A percentile compares a stretch with the other conserved stretches of the same genome.
These are phyloP conservation scores for Ceratina calcarata DNA, from an alignment of 1,140 invertebrate species.

Conservation along the genomic window DNA sequence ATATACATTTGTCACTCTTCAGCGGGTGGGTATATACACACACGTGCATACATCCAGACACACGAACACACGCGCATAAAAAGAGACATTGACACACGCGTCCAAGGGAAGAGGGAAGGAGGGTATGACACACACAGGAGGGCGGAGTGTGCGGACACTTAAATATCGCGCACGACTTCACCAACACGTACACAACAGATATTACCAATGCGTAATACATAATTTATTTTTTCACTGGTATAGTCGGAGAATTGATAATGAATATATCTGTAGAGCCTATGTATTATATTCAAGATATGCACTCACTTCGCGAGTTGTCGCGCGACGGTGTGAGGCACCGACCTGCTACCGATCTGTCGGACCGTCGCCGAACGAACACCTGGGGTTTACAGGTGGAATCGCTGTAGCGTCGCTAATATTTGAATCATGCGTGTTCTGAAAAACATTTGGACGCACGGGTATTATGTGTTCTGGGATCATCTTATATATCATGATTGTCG, in stretches of 20 bases:
- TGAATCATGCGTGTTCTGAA: too few relatives aligned
- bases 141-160: constrained; percentile 31
- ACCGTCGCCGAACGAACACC: constrained; percentile 39
- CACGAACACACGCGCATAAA: constrained; percentile 8
- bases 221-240: constrained; percentile 82
- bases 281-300: constrained; percentile 78
- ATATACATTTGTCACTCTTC: background rate
- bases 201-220: constrained; percentile 76
- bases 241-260: constrained; percentile 77
- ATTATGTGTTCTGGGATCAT: too few relatives aligned
- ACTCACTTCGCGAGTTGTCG: constrained; percentile 74
- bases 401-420: too few relatives aligned
- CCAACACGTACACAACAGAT: constrained; percentile 70
- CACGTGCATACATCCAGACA: constrained; percentile 25
- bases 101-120: background rate
- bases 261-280: constrained; percentile 80
- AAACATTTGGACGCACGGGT: too few relatives aligned
- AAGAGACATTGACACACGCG: constrained; percentile 3
- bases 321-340: constrained; percentile 58
- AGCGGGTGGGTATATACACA: background rate
- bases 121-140: background rate
- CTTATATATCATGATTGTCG: too few relatives aligned
- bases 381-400: background rate
- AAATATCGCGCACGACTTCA: constrained; percentile 48
- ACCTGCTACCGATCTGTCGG: constrained; percentile 20